Evolutionary conservation across 2,113 vertebrate genomes (phyloP), one percentile per base, ranked within the genome.

Genomic region (Pleuronectes platessa): DNA sequence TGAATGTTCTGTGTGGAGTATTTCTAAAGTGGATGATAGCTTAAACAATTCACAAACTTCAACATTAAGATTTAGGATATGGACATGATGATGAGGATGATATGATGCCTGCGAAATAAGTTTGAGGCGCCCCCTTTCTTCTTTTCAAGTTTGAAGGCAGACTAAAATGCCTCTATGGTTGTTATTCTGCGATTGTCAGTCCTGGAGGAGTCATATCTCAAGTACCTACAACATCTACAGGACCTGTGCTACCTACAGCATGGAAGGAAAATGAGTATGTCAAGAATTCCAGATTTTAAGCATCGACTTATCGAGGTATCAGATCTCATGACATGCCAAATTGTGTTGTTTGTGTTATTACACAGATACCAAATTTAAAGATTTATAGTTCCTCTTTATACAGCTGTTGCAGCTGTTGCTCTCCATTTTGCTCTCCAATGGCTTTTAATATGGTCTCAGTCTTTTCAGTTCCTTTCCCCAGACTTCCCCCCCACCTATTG

Each of bases 381-480:
- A 24, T 54, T 79, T 31, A 49, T 12, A 71, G 54, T 55, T 40
- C 21, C 47, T 71, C 61, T 70, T 76, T 27, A 66, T 68, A 60
- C 82, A 81, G 68, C 78, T 84, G 78, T 72, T 83, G 21, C 81
- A 89, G 81, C 81, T 84, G 81, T 71, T 82, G 42, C 64, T 77
- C 61, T 84, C 69, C 69, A 60, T 85, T 55, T 10, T 68, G 23
- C n/a, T 61, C 62, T 78, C 42, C 35, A 37, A 73, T 40, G 14
- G 56, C 82, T 76, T 89, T 87, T 84, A 70, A 79, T 84, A 67
- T 56, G 15, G 35, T 27, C 42, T 79, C 31, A 31, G 31, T 31
- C 73, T 64, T 64, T 76, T 66, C 66, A 3, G 23, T 79, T 83
- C 68, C 47, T 69, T 26, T 74, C 27, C 54, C 13, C 78, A 65